phyloP scores from a whole-genome alignment of 2,888 invertebrate species.

The Synergus laeviventris region DNA sequence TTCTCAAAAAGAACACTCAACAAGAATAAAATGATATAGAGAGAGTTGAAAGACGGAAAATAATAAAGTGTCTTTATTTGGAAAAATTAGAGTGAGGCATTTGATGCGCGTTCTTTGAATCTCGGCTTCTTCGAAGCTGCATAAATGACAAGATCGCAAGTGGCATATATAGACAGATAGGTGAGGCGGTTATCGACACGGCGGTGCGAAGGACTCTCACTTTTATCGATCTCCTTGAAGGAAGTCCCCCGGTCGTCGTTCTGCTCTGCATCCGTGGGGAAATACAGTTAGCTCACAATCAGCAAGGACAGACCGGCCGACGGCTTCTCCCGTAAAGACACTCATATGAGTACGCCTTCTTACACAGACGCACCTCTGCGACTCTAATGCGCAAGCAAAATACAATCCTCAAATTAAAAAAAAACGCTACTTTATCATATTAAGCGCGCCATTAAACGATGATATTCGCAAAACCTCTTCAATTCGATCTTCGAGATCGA shows the following conservation, averaged over 20 bases:
- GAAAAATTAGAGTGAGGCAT: neutral
- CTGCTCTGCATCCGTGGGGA: constrained; percentile 66
- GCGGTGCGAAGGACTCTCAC: constrained; percentile 69
- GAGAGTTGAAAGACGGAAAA: neutral
- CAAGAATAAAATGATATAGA: neutral
- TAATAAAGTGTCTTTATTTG: no score
- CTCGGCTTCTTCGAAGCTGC: constrained; percentile 49
- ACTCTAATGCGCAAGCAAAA: constrained; percentile 12
- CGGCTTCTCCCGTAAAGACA: constrained; percentile 59
- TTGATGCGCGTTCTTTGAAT: constrained; percentile 17
- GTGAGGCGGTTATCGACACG: constrained; percentile 56
- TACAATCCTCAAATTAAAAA: neutral
- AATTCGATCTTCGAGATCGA: neutral
- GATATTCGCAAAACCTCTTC: neutral
- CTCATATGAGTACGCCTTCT: constrained; percentile 43
- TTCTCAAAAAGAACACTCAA: neutral
- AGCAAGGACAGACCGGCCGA: constrained; percentile 69
- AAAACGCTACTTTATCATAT: neutral
- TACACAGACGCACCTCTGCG: constrained; percentile 21
- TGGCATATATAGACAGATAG: constrained; percentile 54
- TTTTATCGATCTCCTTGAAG: constrained; percentile 71
- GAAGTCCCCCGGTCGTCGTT: constrained; percentile 65
- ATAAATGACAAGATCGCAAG: constrained; percentile 49
- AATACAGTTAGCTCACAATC: constrained; percentile 65
- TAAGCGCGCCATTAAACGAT: neutral